These are phyloP conservation scores for pig (Sus scrofa) DNA, from an alignment of 2,113 vertebrate genomes.

Conservation along the genomic window T2T-Sscrofa CM000827.6:92755501-92756000, in stretches of 20 bases:
- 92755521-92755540: neutral
- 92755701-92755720: neutral
- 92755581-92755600: neutral
- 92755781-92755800: slow-evolving; percentile 55
- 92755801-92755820: slow-evolving; percentile 36
- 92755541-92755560: neutral
- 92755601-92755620: slow-evolving; percentile 12
- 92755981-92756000: neutral
- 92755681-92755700: neutral
- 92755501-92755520: neutral
- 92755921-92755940: slow-evolving; percentile 55
- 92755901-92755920: slow-evolving; percentile 77
- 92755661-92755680: neutral
- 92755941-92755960: neutral
- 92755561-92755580: neutral
- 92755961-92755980: neutral
- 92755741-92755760: neutral
- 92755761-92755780: slow-evolving; percentile 10
- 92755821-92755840: slow-evolving; percentile 65
- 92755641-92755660: neutral
- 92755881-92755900: slow-evolving; percentile 69
- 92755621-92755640: slow-evolving; percentile 15
- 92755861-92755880: slow-evolving; percentile 78
- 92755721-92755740: neutral
- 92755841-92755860: slow-evolving; percentile 60